phyloP scores from a whole-genome alignment of 2,888 invertebrate species.

The Agriotes lineatus region DNA sequence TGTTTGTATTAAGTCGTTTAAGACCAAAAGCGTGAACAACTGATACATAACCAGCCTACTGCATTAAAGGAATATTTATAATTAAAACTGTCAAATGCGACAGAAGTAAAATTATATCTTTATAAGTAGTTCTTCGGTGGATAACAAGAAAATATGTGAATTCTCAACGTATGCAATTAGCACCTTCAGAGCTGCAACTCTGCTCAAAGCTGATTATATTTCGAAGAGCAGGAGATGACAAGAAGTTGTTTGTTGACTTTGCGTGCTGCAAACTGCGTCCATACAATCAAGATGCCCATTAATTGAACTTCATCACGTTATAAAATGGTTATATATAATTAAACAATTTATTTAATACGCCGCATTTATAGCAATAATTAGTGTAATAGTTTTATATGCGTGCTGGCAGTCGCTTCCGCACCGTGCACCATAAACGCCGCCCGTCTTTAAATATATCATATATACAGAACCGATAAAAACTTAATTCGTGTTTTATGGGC shows the following conservation, averaged over 20 bases:
- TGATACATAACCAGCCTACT: no score
- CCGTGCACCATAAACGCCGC: slow-evolving; percentile 50
- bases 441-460: slow-evolving; percentile 56
- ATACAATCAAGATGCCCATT: slow-evolving; percentile 32
- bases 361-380: slow-evolving; percentile 40
- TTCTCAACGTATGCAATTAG: no score
- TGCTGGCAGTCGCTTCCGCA: slow-evolving; percentile 42
- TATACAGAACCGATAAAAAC: slow-evolving; percentile 57
- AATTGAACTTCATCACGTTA: slow-evolving; percentile 39
- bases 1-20: no score
- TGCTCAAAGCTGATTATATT: slow-evolving; percentile 11
- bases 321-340: slow-evolving; percentile 34
- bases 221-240: slow-evolving; percentile 18
- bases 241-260: slow-evolving; percentile 35
- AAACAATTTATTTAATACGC: slow-evolving; percentile 41
- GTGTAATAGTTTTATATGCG: slow-evolving; percentile 43
- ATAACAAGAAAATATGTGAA: no score
- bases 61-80: no score
- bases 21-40: no score
- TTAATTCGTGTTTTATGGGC: slow-evolving; percentile 59
- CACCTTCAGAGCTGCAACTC: no score
- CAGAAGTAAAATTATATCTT: no score
- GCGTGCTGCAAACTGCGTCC: slow-evolving; percentile 33
- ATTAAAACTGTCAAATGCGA: no score
- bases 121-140: no score